Evolutionary conservation across 2,113 vertebrate species (phyloP), one percentile per base, ranked within the genome.

Genomic region (Seriola quinqueradiata): DNA sequence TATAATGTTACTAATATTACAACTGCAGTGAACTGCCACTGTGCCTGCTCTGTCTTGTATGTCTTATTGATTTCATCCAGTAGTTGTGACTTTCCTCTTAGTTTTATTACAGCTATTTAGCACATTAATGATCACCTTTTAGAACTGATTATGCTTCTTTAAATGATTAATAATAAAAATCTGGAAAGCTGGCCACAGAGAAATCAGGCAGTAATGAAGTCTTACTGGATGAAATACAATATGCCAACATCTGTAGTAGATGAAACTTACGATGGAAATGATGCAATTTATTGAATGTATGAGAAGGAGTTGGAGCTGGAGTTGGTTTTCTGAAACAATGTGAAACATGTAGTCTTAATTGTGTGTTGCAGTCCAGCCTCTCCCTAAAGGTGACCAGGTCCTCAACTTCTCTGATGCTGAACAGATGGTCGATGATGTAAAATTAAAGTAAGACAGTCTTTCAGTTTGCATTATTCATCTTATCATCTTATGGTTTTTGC

Each of bases 361-460:
- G 6, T 90, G 46, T 78, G 52, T 90, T 95, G 78, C 94, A 99
- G 98, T 99, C 87, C 98, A 99, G 94, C 97, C 97, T 11, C 92
- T 99, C 71, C 98, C 98, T 55, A 99, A 98, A 93, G 97, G 97
- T 21, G 98, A 99, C 91, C 98, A 99, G 83, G 97, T 99, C 80
- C 95, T 99, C 44, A 99, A 99, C 92, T 99, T 99, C 85, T 99
- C 97, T 0, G 98, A 99, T 5, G 98, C 97, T 0, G 97, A 99
- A 91, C 97, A 98, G 92, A 96, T 98, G 95, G 96, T 99, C 3
- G 97, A 99, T 28, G 98, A 99, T 79, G 96, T 92, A 71, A 98
- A 99, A 77, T 95, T 99, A 84, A 99, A 97, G 98, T 98, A 95
- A 94, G 96, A 84, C 12, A 13, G 1, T 23, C 19, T 34, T 81